phyloP scores from a whole-genome alignment of 2,888 invertebrate genomes.

The Exephanes ischioxanthus region DNA sequence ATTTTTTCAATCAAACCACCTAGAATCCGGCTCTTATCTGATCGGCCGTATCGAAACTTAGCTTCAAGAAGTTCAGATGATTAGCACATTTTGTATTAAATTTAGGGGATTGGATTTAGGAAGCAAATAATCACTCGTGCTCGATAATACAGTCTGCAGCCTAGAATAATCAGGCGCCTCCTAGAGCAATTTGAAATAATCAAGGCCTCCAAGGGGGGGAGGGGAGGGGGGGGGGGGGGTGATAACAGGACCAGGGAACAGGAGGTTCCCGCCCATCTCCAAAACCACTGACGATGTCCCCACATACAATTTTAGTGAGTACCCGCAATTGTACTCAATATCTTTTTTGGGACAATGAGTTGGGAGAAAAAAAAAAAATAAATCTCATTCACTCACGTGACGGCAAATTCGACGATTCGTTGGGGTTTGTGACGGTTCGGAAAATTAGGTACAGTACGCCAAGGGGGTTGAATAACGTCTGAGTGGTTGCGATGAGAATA shows the following conservation, averaged over 20 bases:
- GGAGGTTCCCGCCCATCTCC: not conserved
- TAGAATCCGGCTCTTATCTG: not conserved
- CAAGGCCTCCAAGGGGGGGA: not conserved
- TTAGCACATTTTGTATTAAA: not conserved
- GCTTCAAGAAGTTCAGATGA: too few relatives aligned
- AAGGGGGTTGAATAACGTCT: constrained; percentile 43
- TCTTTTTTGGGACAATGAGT: not conserved
- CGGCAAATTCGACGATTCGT: constrained; percentile 24
- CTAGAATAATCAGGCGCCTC: not conserved
- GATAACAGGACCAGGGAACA: not conserved
- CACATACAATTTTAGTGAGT: not conserved
- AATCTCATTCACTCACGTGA: constrained; percentile 52
- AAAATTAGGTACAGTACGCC: constrained; percentile 64
- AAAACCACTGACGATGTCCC: not conserved
- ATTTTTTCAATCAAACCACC: not conserved
- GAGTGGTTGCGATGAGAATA: constrained; percentile 46
- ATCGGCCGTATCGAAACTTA: too few relatives aligned
- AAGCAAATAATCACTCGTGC: not conserved
- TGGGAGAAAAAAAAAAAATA: constrained; percentile 40
- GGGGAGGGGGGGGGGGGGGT: too few relatives aligned
- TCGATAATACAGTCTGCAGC: not conserved
- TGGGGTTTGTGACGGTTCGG: constrained; percentile 56
- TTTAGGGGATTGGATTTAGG: not conserved
- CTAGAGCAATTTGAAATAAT: too few relatives aligned
- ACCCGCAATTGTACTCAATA: not conserved